A percentile compares a stretch with the other conserved stretches of the same genome.
Evolutionary conservation across 1,140 invertebrate genomes (phyloP).

Genomic region (Metopolophium dirhodum): DNA sequence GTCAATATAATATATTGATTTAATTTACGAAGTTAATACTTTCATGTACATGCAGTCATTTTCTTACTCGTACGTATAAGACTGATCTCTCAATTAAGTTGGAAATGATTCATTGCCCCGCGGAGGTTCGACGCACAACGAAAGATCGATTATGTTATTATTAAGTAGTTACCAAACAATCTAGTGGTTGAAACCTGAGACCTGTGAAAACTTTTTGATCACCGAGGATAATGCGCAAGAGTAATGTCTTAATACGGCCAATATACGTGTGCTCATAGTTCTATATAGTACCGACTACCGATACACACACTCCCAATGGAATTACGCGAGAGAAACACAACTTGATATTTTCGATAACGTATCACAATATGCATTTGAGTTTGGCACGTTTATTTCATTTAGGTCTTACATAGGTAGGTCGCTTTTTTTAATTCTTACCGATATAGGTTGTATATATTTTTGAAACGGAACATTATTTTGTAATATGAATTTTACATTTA

Average conservation of each 20-base stretch:
- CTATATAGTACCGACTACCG: no score
- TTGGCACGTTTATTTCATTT: background rate
- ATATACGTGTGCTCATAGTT: background rate
- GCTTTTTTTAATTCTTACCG: background rate
- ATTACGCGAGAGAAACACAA: background rate
- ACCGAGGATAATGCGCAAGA: background rate
- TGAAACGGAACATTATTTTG: background rate
- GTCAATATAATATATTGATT: no score
- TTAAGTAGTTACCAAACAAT: slow-evolving; percentile 4
- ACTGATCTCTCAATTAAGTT: background rate
- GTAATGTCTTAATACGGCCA: background rate
- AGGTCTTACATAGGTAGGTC: background rate
- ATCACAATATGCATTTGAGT: background rate
- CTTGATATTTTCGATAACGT: background rate
- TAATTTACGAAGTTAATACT: no score
- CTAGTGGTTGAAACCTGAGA: background rate
- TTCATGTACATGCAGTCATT: background rate
- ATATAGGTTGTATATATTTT: background rate
- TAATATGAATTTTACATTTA: background rate
- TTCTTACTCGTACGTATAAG: background rate
- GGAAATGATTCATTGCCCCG: background rate
- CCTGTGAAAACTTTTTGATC: background rate
- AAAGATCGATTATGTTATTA: slow-evolving; percentile 28
- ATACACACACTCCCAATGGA: background rate
- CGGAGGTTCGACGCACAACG: background rate